These are phyloP conservation scores for Hoplias malabaricus DNA, from an alignment of 2,113 vertebrate genomes.

Conservation along the genomic window DNA sequence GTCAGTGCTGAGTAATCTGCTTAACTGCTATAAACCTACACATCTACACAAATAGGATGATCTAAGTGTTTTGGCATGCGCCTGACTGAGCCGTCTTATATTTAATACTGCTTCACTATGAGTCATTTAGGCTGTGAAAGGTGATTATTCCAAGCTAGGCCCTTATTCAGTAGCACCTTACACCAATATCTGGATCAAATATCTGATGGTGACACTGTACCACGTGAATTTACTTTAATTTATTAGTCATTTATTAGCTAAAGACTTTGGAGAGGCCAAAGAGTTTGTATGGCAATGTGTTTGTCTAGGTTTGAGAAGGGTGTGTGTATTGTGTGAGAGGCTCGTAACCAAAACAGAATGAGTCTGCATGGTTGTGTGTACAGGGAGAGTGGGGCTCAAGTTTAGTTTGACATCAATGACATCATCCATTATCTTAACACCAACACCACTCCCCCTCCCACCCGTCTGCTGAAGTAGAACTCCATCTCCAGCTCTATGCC, in stretches of 20 bases:
- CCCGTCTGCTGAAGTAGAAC: conserved; percentile 41
- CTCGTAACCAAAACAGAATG: conserved; percentile 61
- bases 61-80: neutral
- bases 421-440: conserved; percentile 57
- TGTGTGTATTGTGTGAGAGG: conserved; percentile 25
- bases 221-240: neutral
- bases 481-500: conserved; percentile 12
- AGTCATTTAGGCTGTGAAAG: conserved; percentile 13
- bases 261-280: neutral
- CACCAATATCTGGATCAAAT: conserved; percentile 11
- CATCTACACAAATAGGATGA: neutral
- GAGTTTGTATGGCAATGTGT: conserved; percentile 7
- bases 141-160: neutral
- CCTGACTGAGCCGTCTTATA: neutral
- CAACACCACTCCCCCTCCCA: conserved; percentile 1
- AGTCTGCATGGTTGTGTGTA: conserved; percentile 24
- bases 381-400: conserved; percentile 58
- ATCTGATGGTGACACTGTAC: neutral
- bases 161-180: conserved; percentile 2
- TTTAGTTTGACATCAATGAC: conserved; percentile 65
- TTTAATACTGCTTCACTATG: neutral
- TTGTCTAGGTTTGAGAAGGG: neutral
- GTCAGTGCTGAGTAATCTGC: too few species aligned
- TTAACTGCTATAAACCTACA: too few species aligned
- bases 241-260: neutral